Conservation (phyloP, 1,140 invertebrate genomes). For the Lasioglossum albipes region DNA sequence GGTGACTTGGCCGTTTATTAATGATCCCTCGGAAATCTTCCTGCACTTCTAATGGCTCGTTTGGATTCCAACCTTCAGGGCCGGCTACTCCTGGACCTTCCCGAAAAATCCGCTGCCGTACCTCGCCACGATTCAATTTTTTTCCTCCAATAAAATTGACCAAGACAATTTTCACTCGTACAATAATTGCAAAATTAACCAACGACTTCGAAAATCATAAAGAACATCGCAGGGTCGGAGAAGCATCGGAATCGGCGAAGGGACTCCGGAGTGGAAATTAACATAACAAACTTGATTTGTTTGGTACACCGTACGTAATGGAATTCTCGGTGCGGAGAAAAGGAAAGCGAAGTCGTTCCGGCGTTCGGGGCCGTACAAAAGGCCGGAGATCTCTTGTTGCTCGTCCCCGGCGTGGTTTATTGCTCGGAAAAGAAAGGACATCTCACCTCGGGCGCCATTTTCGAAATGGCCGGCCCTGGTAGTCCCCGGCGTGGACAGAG, state of each 20-base stretch:
- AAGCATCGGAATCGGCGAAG: not conserved
- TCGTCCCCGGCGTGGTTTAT: slow-evolving; percentile 23
- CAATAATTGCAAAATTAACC: too few species aligned
- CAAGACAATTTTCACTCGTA: too few species aligned
- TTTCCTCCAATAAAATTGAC: too few species aligned
- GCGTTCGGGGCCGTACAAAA: not conserved
- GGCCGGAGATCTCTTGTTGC: not conserved
- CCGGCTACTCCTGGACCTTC: not conserved
- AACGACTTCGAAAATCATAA: too few species aligned
- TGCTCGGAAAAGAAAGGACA: slow-evolving; percentile 21
- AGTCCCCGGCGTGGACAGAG: slow-evolving; percentile 38
- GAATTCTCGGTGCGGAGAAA: not conserved
- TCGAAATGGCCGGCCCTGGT: slow-evolving; percentile 40
- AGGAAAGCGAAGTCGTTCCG: not conserved
- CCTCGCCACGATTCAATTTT: too few species aligned
- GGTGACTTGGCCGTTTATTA: slow-evolving; percentile 73
- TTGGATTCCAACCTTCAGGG: slow-evolving; percentile 40
- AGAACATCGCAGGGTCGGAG: not conserved
- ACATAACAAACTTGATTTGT: not conserved
- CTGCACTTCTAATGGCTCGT: slow-evolving; percentile 59
- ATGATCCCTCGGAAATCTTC: slow-evolving; percentile 67
- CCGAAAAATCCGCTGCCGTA: not conserved
- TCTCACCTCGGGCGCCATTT: slow-evolving; percentile 42
- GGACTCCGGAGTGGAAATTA: not conserved
- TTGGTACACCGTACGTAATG: not conserved